phyloP scores from a whole-genome alignment of 2,888 invertebrate genomes.

The Yponomeuta plumbellus region DNA sequence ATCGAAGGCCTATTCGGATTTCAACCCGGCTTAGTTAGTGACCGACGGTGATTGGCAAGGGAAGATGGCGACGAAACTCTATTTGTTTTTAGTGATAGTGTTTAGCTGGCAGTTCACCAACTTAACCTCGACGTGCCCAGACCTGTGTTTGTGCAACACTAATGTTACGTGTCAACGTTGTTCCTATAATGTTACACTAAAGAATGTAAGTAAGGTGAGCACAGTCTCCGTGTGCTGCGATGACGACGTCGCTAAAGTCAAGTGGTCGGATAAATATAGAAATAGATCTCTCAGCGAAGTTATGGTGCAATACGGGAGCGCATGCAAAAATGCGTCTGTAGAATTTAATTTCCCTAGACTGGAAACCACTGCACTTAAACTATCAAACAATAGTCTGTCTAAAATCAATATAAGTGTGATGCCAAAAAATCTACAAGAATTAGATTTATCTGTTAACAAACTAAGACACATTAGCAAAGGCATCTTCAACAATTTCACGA shows the following conservation, averaged over 20 bases:
- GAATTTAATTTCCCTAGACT: constrained; percentile 45
- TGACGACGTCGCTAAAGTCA: constrained; percentile 35
- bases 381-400: constrained; percentile 51
- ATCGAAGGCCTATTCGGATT: constrained; percentile 48
- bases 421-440: constrained; percentile 59
- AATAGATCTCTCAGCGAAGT: constrained; percentile 56
- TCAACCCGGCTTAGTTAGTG: constrained; percentile 55
- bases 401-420: constrained; percentile 50
- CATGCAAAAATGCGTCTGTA: constrained; percentile 47
- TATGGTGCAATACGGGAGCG: constrained; percentile 36
- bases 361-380: constrained; percentile 47
- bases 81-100: constrained; percentile 53
- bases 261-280: constrained; percentile 41
- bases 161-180: constrained; percentile 51
- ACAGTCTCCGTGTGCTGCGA: constrained; percentile 50
- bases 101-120: constrained; percentile 52
- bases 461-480: constrained; percentile 69
- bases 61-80: constrained; percentile 61
- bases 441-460: constrained; percentile 79
- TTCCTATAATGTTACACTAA: constrained; percentile 54
- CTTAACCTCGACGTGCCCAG: constrained; percentile 50
- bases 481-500: constrained; percentile 72
- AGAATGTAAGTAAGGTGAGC: constrained; percentile 44
- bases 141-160: constrained; percentile 45
- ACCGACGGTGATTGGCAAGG: constrained; percentile 23